Base-by-base conservation (phyloP, 92 coral and sea anemone species). In the Virgularia gustaviana region DNA sequence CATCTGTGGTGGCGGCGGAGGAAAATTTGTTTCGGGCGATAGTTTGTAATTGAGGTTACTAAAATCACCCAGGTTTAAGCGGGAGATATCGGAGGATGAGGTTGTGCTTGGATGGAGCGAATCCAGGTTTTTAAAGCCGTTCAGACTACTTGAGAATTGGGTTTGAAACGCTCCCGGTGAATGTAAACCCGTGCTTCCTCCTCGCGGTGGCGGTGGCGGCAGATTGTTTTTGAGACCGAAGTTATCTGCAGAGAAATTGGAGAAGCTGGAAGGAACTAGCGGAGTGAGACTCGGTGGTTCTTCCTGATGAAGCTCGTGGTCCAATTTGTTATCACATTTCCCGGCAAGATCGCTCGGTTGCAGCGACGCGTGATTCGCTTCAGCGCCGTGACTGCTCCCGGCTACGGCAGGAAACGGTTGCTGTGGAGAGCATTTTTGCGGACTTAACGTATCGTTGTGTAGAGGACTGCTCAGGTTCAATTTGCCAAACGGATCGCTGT, bases 71-170 rank as follows among this genome's bases (percentile, higher is more conserved):
- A 94, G 77, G 25, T 89, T 88, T 32, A 96, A 89, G 59, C 96
- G 92, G 61, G 91, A 86, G 65, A 92, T 87, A 61, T 92, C 99
- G 16, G 75, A 67, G 10, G 96, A 76, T 8, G 91, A 78, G 53
- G 83, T 88, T 90, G 96, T 90, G 79, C 85, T 83, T 63, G 45
- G 79, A 76, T 94, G 90, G 78, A 89, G 43, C 9, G 75, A 86
- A 64, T 94, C 99, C 57, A 91, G 87, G 83, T 88, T 83, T 90
- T 94, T 94, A 75, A 94, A 94, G 49, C 99, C 99, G 83, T 86
- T 94, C 88, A 88, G 88, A 84, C 88, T 86, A 54, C 85, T 65
- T 19, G 90, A 54, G 49, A 78, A 44, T 65, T 83, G 88, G 75
- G 70, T 89, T 49, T 78, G 84, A 41, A 85, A 86, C 60, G 91